A percentile compares a stretch with the other conserved stretches of the same genome.
phyloP scores from a whole-genome alignment of 2,888 invertebrate genomes.

The Polylopha cassiicola region DNA sequence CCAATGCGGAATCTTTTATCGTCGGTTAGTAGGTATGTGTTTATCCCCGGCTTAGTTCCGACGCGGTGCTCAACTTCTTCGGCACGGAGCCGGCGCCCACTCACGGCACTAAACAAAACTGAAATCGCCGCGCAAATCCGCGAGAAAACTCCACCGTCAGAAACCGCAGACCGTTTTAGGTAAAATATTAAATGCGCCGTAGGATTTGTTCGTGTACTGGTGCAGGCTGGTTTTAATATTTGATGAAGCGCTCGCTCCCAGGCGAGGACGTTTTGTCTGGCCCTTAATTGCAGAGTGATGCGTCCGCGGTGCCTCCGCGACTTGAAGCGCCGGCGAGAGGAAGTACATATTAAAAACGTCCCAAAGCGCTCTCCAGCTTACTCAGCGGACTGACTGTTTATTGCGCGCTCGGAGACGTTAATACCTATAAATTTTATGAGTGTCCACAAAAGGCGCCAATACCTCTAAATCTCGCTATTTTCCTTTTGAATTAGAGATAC shows the following conservation, averaged over 20 bases:
- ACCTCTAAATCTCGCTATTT: conserved; percentile 61
- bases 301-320: conserved; percentile 36
- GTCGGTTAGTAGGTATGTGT: conserved; percentile 10
- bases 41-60: conserved; percentile 18
- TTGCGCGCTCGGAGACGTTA: conserved; percentile 63
- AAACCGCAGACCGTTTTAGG: conserved; percentile 67
- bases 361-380: conserved; percentile 42
- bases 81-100: conserved; percentile 37
- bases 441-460: conserved; percentile 62
- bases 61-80: conserved; percentile 51
- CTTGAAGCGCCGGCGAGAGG: conserved; percentile 35
- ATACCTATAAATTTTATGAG: conserved; percentile 69
- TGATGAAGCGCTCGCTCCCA: conserved; percentile 51
- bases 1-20: conserved; percentile 12
- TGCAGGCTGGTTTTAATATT: conserved; percentile 60
- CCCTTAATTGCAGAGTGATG: conserved; percentile 61
- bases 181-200: conserved; percentile 70
- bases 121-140: conserved; percentile 51
- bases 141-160: conserved; percentile 57
- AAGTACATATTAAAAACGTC: conserved; percentile 56
- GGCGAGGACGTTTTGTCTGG: conserved; percentile 60
- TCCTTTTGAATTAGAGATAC: conserved; percentile 51
- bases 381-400: conserved; percentile 61
- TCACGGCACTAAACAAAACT: conserved; percentile 59
- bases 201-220: conserved; percentile 57